phyloP scores from a whole-genome alignment of 2,888 invertebrate genomes.

The Chelonus formosanus region DNA sequence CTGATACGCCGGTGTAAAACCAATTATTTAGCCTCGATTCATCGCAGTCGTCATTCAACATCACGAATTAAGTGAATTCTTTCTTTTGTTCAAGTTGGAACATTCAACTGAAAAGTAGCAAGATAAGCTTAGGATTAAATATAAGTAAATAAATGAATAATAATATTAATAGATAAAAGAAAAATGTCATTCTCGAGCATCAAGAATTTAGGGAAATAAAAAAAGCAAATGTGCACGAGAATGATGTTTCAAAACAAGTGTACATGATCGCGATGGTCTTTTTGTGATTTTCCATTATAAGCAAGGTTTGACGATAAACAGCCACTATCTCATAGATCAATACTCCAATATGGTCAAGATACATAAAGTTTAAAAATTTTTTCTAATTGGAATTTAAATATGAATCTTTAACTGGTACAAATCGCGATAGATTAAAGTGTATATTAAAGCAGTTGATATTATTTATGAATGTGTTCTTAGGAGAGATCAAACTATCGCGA shows the following conservation, averaged over 20 bases:
- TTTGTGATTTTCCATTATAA: slow-evolving; percentile 13
- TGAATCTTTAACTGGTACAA: background rate
- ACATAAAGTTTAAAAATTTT: slow-evolving; percentile 5
- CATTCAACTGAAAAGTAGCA: slow-evolving; percentile 13
- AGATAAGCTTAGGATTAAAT: background rate
- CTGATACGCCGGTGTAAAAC: slow-evolving; percentile 70
- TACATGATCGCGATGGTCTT: slow-evolving; percentile 15
- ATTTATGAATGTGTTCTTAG: slow-evolving; percentile 33
- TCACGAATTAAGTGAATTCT: background rate
- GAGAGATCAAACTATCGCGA: slow-evolving; percentile 18
- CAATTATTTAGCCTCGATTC: slow-evolving; percentile 25
- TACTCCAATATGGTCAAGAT: slow-evolving; percentile 6
- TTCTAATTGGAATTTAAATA: slow-evolving; percentile 8
- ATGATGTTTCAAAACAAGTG: slow-evolving; percentile 11
- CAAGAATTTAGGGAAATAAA: slow-evolving; percentile 7
- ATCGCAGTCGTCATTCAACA: slow-evolving; percentile 25
- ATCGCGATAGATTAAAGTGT: slow-evolving; percentile 32
- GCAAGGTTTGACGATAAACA: slow-evolving; percentile 3
- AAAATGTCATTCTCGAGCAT: slow-evolving; percentile 2
- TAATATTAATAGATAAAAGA: too few relatives aligned
- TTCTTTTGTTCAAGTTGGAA: slow-evolving; percentile 4
- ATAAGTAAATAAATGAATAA: too few relatives aligned
- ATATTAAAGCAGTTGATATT: slow-evolving; percentile 39
- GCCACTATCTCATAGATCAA: slow-evolving; percentile 8
- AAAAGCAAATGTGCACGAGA: slow-evolving; percentile 5